Conservation (phyloP, 2,113 vertebrate genomes). For the Climacteris rufus region DNA sequence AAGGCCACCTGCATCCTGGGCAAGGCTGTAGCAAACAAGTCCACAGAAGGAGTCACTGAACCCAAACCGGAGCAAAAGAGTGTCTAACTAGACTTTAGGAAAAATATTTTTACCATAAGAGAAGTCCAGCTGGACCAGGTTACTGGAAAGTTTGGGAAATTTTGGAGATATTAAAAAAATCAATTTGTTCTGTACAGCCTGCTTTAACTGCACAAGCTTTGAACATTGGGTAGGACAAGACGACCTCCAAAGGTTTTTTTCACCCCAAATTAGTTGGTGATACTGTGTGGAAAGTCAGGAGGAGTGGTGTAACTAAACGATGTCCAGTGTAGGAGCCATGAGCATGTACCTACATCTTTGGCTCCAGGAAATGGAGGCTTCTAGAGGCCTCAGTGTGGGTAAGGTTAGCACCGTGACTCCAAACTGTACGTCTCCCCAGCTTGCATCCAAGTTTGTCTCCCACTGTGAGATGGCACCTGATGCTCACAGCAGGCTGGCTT, state of each 20-base stretch:
- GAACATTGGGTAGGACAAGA: neutral
- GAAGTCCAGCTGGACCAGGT: neutral
- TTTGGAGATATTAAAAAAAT: neutral
- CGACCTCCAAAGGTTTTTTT: neutral
- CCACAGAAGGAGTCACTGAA: neutral
- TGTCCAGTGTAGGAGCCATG: neutral
- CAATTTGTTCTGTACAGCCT: neutral
- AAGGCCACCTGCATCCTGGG: neutral
- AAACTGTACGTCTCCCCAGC: fast-evolving
- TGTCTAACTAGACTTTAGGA: neutral
- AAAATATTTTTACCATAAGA: neutral
- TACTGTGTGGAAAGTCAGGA: neutral
- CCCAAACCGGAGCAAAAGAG: fast-evolving
- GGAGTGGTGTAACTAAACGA: fast-evolving
- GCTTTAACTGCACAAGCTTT: neutral
- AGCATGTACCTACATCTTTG: neutral
- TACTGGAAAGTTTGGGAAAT: neutral
- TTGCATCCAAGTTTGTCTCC: too few species aligned
- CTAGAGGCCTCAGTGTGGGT: neutral
- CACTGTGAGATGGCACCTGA: too few species aligned
- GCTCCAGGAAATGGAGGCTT: neutral
- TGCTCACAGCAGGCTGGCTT: too few species aligned
- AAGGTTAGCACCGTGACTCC: neutral
- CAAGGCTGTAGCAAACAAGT: neutral
- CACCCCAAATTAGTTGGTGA: neutral